Evolutionary conservation across 2,797 vertebrate genomes (phyloP).

Genomic region (Gallirallus australis): DNA sequence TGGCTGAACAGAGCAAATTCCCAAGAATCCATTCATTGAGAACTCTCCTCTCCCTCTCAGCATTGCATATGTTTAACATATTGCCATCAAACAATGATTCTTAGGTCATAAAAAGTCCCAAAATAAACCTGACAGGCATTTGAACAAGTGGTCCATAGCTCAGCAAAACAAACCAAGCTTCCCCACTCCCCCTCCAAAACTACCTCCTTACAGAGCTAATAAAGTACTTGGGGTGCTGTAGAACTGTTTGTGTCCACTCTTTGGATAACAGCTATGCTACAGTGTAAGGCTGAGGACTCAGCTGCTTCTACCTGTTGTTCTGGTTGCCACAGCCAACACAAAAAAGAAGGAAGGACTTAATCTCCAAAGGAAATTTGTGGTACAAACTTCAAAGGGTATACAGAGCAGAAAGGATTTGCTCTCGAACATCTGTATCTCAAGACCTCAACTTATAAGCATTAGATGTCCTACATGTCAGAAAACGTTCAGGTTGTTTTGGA

Average conservation of each 20-base stretch:
- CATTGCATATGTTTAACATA: rapidly evolving
- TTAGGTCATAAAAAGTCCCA: background rate
- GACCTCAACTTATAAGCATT: background rate
- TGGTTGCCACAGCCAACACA: background rate
- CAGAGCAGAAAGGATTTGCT: background rate
- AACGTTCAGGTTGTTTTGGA: background rate
- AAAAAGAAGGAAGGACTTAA: background rate
- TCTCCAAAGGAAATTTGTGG: background rate
- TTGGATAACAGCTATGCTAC: background rate
- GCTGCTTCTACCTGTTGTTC: background rate
- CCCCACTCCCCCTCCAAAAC: background rate
- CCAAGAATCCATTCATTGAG: background rate
- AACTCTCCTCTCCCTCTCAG: background rate
- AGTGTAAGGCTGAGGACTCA: background rate
- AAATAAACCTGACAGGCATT: background rate
- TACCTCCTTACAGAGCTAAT: background rate
- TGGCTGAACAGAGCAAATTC: background rate
- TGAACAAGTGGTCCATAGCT: background rate
- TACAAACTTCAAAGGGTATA: background rate
- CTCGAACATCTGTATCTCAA: background rate
- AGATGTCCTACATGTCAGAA: background rate
- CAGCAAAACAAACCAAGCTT: background rate
- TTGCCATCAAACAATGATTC: background rate
- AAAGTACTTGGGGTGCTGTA: background rate
- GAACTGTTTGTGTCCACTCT: background rate